Evolutionary conservation across 2,797 vertebrate genomes (phyloP).

Genomic region (Yasuhikotakia modesta): DNA sequence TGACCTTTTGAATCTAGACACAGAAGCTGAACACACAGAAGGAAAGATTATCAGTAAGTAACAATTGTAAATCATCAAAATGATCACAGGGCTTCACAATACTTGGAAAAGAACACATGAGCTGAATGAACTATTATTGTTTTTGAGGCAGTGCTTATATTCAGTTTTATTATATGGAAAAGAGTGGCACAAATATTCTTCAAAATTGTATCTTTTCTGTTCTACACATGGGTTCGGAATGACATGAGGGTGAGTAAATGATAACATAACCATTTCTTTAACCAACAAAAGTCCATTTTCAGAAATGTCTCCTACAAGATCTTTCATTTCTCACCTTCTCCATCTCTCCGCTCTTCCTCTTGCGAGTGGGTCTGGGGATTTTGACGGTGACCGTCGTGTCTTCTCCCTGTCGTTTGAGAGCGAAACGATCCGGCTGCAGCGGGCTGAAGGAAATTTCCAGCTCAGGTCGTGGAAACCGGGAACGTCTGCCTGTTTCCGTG

Average conservation of each 20-base stretch:
- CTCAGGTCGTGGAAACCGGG: conserved; percentile 89
- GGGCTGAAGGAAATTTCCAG: conserved; percentile 94
- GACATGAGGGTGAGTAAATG: not conserved
- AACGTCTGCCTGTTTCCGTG: conserved; percentile 80
- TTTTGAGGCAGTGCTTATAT: not conserved
- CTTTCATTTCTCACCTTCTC: conserved; percentile 75
- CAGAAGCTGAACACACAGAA: not conserved
- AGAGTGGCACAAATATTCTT: not conserved
- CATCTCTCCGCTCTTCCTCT: conserved; percentile 87
- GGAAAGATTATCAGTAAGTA: not conserved
- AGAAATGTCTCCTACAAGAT: not conserved
- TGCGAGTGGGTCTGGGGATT: conserved; percentile 77
- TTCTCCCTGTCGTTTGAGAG: conserved; percentile 83
- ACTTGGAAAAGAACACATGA: no score
- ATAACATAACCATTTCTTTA: not conserved
- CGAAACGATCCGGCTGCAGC: conserved; percentile 86
- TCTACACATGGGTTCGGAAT: not conserved
- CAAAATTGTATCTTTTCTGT: not conserved
- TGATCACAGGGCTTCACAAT: no score
- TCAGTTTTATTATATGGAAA: no score
- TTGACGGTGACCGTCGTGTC: conserved; percentile 80
- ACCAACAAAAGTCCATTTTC: not conserved
- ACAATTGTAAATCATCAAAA: no score
- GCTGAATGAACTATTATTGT: not conserved
- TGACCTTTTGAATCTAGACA: not conserved